Evolutionary conservation across 2,888 invertebrate species (phyloP).

Genomic region (Nymphalis polychloros): DNA sequence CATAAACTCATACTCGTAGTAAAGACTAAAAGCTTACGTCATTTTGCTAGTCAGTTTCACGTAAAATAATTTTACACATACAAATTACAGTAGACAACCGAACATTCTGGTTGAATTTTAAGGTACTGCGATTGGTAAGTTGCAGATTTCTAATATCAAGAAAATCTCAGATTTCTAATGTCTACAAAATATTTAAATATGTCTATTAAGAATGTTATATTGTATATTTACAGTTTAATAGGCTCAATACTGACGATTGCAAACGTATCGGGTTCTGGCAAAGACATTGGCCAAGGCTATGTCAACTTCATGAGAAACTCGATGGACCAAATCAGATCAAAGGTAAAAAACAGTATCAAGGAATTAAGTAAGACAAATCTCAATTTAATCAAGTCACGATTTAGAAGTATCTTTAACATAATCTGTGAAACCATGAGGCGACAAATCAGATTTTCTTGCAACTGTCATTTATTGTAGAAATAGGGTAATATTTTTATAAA

Average conservation of each 20-base stretch:
- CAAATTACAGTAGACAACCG: not conserved
- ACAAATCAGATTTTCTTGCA: too few species aligned
- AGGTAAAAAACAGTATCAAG: constrained; percentile 80
- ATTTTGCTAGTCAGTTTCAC: not conserved
- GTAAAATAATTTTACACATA: not conserved
- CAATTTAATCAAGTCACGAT: not conserved
- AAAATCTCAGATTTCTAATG: too few species aligned
- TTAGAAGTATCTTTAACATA: too few species aligned
- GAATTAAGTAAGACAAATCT: not conserved
- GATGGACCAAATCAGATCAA: constrained; percentile 98
- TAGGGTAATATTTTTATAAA: too few species aligned
- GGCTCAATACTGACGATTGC: constrained; percentile 78
- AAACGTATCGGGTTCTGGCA: constrained; percentile 96
- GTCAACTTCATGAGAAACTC: constrained; percentile 98
- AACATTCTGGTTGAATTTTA: not conserved
- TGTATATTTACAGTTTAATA: constrained; percentile 62
- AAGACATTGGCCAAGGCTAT: constrained; percentile 98
- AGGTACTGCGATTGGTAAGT: not conserved
- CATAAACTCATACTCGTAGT: not conserved
- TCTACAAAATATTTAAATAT: not conserved
- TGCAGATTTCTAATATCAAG: not conserved
- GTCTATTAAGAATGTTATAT: constrained; percentile 15
- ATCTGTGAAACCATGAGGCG: too few species aligned
- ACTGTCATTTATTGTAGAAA: too few species aligned
- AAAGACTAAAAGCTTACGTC: not conserved